Conservation (phyloP, 2,113 vertebrate species). For the Tupaia tana region DNA sequence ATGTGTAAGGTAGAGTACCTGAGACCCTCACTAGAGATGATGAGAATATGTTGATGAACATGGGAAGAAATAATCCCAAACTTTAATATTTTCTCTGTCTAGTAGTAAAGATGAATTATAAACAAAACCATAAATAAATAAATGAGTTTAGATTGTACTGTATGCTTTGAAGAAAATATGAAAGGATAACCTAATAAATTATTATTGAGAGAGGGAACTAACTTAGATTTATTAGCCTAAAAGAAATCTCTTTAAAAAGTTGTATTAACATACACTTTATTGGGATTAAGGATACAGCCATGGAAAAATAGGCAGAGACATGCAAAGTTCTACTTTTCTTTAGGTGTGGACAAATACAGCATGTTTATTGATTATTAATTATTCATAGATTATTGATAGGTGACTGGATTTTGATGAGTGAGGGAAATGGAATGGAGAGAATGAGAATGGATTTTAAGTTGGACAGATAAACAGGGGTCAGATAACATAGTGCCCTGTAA, state of each 20-base stretch:
- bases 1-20: background rate
- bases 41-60: background rate
- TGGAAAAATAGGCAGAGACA: background rate
- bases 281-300: background rate
- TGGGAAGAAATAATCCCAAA: background rate
- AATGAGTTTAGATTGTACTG: background rate
- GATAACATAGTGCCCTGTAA: background rate
- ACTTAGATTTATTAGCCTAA: background rate
- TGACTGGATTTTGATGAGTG: background rate
- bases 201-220: background rate
- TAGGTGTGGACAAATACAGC: background rate
- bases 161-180: background rate
- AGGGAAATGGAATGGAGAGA: background rate
- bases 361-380: no score
- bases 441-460: background rate
- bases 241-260: background rate
- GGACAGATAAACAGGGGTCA: background rate
- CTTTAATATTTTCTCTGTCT: background rate
- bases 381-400: no score
- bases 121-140: background rate
- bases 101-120: background rate
- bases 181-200: background rate
- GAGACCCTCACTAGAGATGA: background rate
- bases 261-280: background rate
- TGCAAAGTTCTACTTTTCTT: background rate